Evolutionary conservation across 2,888 invertebrate species (phyloP), one percentile per base, ranked within the genome.

Genomic region (Smittia sp.): DNA sequence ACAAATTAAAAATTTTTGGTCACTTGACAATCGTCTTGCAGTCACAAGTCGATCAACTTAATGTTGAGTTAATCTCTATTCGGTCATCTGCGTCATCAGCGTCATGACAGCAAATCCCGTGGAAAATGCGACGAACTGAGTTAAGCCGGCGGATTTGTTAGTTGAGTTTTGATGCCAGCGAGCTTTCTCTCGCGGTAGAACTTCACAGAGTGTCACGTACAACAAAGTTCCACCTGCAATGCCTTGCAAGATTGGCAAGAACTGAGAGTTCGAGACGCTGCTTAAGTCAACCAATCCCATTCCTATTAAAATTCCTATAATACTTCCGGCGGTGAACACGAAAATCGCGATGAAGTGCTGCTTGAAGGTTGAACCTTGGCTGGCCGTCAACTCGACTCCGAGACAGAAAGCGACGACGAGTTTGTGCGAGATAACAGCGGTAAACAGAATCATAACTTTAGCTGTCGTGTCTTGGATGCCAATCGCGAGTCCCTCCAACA

Each of bases 321-420:
- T 87, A 0, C 91, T 90, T 0, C 91, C 90, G 1, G 86, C 81
- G 9, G 90, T 86, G 80, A 92, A 92, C 22, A 90, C 82, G 1
- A 83, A 78, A 70, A 91, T 85, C 62, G 87, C 86, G 7, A 85
- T 76, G 20, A 89, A 81, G 75, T 90, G 87, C 0, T 80, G 78
- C 73, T 79, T 78, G 25, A 80, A 54, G 27, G 75, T 79, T 1
- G 80, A 75, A 32, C 77, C 77, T 20, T 84, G 79, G 77, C 84
- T 85, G n/a, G 85, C 85, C 58, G 86, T 85, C 74, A 93, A 83
- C 80, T 92, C 92, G 0, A 90, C 85, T 0, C 93, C 93, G 65
- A 93, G 84, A 77, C 92, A 93, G 81, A 93, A 92, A 0, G 90
- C 89, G 73, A 93, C 91, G 15, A 93, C 91, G 76, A 89, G 86